phyloP scores from a whole-genome alignment of 2,888 invertebrate genomes.

The Sesamia inferens region DNA sequence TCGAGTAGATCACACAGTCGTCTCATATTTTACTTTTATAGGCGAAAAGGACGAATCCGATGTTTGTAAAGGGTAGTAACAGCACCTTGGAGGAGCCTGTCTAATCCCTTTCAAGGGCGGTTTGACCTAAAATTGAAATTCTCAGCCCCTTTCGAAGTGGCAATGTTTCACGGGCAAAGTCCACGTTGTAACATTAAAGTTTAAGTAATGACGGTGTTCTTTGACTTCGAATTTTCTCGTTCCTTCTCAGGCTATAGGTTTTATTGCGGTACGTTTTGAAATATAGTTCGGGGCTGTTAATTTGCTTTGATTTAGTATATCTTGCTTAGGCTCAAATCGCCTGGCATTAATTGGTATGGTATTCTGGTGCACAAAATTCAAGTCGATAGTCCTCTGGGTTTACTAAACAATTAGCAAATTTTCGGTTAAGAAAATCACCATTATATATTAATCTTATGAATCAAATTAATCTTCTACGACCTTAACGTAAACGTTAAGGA shows the following conservation, averaged over 20 bases:
- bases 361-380: conserved; percentile 11
- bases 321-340: conserved; percentile 32
- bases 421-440: background rate
- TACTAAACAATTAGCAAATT: background rate
- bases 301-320: conserved; percentile 56
- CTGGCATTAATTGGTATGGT: conserved; percentile 12
- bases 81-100: conserved; percentile 68
- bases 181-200: conserved; percentile 74
- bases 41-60: conserved; percentile 72
- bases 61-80: conserved; percentile 77
- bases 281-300: conserved; percentile 60
- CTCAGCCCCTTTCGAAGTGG: conserved; percentile 73
- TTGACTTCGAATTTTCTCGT: conserved; percentile 69
- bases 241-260: conserved; percentile 56
- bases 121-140: conserved; percentile 81
- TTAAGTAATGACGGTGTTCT: conserved; percentile 74
- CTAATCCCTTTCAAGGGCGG: conserved; percentile 73
- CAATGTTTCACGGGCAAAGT: conserved; percentile 72
- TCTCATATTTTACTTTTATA: conserved; percentile 79
- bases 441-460: background rate
- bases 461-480: conserved; percentile 53
- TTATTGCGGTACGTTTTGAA: conserved; percentile 70
- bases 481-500: conserved; percentile 61
- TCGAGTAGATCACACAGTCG: conserved; percentile 66
- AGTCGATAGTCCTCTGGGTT: background rate